Base-by-base conservation (phyloP, 2,888 invertebrate genomes). In the Cerceris rybyensis region DNA sequence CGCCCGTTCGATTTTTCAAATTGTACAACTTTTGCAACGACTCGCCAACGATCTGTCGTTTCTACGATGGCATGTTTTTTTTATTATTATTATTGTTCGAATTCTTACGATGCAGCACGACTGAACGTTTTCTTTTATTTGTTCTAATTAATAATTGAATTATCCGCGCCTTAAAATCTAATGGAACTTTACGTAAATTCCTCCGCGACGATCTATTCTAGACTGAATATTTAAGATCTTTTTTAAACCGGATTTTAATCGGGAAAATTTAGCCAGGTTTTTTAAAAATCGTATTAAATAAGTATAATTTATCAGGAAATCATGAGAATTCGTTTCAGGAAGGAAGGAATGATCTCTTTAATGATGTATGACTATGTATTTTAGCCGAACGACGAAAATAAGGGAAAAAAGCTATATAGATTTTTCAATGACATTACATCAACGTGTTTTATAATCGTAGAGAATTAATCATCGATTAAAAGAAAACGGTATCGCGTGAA, bases 21-120 rank as follows among this genome's bases (percentile, higher is more conserved):
- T 58, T 75, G 6, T 28, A 76, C 16, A 64, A 82, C 70, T 58
- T 69, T 61, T 80, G 78, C 80, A 80, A 82, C 75, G 83, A 78
- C 75, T 66, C 52, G 46, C 67, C 72, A 77, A 83, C 74, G 65
- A 77, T 55, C 68, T 42, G n/a, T 39, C 8, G 8, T 14, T 69
- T 66, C 66, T 46, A 59, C n/a, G 17, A 64, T 68, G 39, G 54
- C 66, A 75, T 13, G 8, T 9, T 57, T 28, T 17, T 46, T n/a
- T 46, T n/a, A 16, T 50, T 50, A 50, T 11, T 14, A 46, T 41
- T 52, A 11, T 28, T 28, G 4, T 28, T 28, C 4, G 28, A 60
- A 13, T 67, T 60, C 67, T 74, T 14, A 50, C 42, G 43, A 41
- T 41, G 50, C 42, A 28, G 52, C 46, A 14, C 17, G 9, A 28